Evolutionary conservation across 2,888 invertebrate species (phyloP).

Genomic region (Dryadula phaetusa): DNA sequence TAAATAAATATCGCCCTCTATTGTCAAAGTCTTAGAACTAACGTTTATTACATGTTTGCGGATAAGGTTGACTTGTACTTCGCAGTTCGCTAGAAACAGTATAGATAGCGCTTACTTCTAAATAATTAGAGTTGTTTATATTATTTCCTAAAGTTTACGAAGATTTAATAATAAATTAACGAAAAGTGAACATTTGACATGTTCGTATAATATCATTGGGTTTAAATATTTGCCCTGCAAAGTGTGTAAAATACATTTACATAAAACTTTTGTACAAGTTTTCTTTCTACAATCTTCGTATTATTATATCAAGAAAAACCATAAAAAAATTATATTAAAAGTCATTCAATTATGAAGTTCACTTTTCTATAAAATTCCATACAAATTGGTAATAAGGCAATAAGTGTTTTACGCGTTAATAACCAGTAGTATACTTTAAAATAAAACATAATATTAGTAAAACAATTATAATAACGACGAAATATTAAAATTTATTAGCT

Average conservation of each 20-base stretch:
- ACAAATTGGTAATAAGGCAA: no score
- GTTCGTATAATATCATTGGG: no score
- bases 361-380: no score
- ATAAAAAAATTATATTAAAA: no score
- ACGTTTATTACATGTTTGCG: not conserved
- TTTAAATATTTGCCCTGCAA: no score
- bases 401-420: not conserved
- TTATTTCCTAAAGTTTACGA: no score
- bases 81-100: not conserved
- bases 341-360: no score
- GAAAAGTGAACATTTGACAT: not conserved
- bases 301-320: no score
- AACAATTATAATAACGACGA: conserved; percentile 6
- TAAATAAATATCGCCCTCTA: not conserved
- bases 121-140: not conserved
- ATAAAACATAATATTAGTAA: not conserved
- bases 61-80: not conserved
- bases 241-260: no score
- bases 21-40: not conserved
- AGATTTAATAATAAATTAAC: no score
- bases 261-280: no score
- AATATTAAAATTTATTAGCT: not conserved
- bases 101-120: not conserved
- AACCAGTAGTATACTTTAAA: not conserved
- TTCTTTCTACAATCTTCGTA: no score